Percentiles rank a stretch among this genome's conserved stretches.
Evolutionary conservation across 2,113 vertebrate species (phyloP).

Genomic region (Melanotaenia duboulayi): DNA sequence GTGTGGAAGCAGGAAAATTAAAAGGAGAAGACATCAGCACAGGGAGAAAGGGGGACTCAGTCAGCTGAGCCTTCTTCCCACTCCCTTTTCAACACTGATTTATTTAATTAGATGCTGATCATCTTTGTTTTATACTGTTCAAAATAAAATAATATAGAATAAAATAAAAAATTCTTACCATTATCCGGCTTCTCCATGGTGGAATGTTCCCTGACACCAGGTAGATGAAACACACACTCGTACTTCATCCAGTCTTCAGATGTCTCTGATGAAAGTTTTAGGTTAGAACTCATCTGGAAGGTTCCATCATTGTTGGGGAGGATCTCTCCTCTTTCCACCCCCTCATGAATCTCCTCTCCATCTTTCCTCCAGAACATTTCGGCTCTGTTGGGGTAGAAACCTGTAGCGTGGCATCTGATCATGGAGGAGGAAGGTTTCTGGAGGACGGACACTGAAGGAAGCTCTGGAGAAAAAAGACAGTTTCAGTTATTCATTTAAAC

Average conservation of each 20-base stretch:
- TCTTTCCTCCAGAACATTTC: slow-evolving; percentile 42
- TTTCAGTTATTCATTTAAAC: too few relatives aligned
- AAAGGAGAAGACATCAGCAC: too few relatives aligned
- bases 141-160: too few relatives aligned
- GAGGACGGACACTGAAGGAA: slow-evolving; percentile 31
- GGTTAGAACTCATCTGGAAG: slow-evolving; percentile 52
- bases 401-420: slow-evolving; percentile 38
- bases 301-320: slow-evolving; percentile 64
- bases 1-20: too few relatives aligned
- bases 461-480: background rate
- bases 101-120: too few relatives aligned
- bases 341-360: slow-evolving; percentile 31
- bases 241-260: slow-evolving; percentile 25
- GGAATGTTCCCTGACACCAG: background rate
- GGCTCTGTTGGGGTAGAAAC: slow-evolving; percentile 28
- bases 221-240: slow-evolving; percentile 32
- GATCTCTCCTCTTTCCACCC: slow-evolving; percentile 45
- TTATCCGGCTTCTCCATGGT: slow-evolving; percentile 11
- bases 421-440: slow-evolving; percentile 36
- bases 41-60: too few relatives aligned
- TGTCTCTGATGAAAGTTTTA: slow-evolving; percentile 2
- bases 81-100: too few relatives aligned
- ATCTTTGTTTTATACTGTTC: too few relatives aligned
- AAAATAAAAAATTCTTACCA: slow-evolving; percentile 12
- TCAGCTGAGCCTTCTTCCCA: too few relatives aligned